A percentile compares a stretch with the other conserved stretches of the same genome.
Conservation (phyloP, 2,113 vertebrate genomes). For the Pseudolaguvia tuberculata region DNA sequence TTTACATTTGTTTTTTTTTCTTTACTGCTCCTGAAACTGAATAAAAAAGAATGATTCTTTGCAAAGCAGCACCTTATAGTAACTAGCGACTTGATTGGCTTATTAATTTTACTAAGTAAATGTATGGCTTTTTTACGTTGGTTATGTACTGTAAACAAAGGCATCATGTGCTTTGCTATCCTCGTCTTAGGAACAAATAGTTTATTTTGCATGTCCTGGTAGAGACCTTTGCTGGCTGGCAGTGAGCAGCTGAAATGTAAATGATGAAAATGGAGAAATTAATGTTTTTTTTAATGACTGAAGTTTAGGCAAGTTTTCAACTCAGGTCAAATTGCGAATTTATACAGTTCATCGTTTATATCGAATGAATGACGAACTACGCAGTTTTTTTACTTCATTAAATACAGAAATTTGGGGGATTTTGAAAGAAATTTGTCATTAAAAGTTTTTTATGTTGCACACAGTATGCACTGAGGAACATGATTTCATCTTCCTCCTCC, state of each 20-base stretch:
- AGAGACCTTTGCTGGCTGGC: neutral
- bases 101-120: too few species aligned
- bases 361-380: neutral
- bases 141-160: neutral
- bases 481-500: neutral
- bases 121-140: neutral
- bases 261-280: neutral
- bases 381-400: neutral
- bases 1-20: too few species aligned
- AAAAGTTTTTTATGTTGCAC: slow-evolving; percentile 46
- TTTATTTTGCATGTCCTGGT: neutral
- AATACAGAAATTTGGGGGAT: slow-evolving; percentile 33
- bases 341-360: neutral
- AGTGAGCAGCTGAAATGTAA: neutral
- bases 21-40: too few species aligned
- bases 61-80: too few species aligned
- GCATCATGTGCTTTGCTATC: neutral
- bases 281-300: neutral
- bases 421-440: slow-evolving; percentile 49
- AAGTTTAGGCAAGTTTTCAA: neutral
- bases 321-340: neutral
- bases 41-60: too few species aligned
- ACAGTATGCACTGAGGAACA: slow-evolving; percentile 10
- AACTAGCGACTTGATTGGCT: too few species aligned
- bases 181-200: neutral